Evolutionary conservation across 1,140 invertebrate species (phyloP), one percentile per base, ranked within the genome.

Genomic region (Dendroctonus ponderosae): DNA sequence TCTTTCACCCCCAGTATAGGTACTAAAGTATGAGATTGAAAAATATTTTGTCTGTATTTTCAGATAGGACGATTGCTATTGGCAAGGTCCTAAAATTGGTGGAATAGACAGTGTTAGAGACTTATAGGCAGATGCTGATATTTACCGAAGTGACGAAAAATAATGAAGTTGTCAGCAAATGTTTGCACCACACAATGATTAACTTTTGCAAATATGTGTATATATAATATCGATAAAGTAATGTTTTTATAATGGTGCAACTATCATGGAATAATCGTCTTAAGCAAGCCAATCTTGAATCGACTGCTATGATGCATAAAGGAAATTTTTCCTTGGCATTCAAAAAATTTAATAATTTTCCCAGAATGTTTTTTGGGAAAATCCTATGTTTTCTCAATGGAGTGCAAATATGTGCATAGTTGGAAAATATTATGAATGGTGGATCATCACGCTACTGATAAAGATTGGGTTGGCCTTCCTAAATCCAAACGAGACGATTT

Each of bases 1-100:
- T 15, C 3, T 43, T 58, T n/a, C 37, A 12, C 38, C 37, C 0
- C 2, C 11, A 50, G 8, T 61, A 38, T 61, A 46, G 12, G 4
- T 12, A 61, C 0, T 5, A 42, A 50, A 50, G 12, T 37, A 42
- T 39, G 26, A n/a, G 44, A 42, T 54, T 54, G 50, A 7, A 6
- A n/a, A 15, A 40, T 51, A n/a, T 5, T 60, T 52, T 12, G 39
- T 62, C 46, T 69, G 46, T 77, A 82, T 75, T 70, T 91, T 91
- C 85, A 97, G 94, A 97, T 87, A 94, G 93, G 89, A 98, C 96
- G 73, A 96, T 99, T 85, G 96, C 94, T 68, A 97, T 98, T 81
- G 96, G 96, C 72, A 98, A 98, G 87, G 94, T 99, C 81, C 86
- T 99, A 80, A 97, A 97, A 86, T 90, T 98, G 77, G 86, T 96